Percentiles rank a stretch among this genome's conserved stretches.
Conservation (phyloP, 2,113 vertebrate species). For the Campylomormyrus tamandua region DNA sequence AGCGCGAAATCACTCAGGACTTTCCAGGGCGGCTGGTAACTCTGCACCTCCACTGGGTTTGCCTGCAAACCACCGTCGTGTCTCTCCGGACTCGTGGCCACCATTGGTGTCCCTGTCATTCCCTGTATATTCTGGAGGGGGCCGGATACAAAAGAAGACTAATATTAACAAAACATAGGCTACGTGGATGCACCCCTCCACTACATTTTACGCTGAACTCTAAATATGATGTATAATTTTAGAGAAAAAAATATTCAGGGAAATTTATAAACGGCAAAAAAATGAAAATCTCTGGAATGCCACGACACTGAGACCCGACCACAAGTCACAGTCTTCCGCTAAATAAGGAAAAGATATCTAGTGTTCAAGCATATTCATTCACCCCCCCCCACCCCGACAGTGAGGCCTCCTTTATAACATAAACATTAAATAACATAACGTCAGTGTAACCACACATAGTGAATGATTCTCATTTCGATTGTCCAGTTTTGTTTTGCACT, state of each 20-base stretch:
- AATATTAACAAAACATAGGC: not conserved
- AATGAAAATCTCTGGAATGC: not conserved
- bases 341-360: not conserved
- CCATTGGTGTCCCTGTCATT: slow-evolving; percentile 98
- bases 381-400: not conserved
- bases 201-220: not conserved
- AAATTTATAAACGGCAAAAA: not conserved
- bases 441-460: not conserved
- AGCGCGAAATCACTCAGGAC: slow-evolving; percentile 97
- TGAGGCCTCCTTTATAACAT: not conserved
- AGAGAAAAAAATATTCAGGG: not conserved
- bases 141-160: not conserved
- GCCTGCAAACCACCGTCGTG: slow-evolving; percentile 96
- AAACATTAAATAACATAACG: slow-evolving; percentile 1
- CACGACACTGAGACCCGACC: not conserved
- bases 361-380: not conserved
- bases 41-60: slow-evolving; percentile 96
- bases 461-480: not conserved
- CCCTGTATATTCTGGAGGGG: slow-evolving; percentile 93
- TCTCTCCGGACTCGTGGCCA: slow-evolving; percentile 92
- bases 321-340: not conserved
- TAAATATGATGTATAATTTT: not conserved
- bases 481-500: not conserved
- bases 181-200: not conserved
- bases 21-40: slow-evolving; percentile 98